Percentiles rank a stretch among this genome's conserved stretches.
These are phyloP conservation scores for Apotomis capreana DNA, from an alignment of 2,888 invertebrate genomes.

Conservation along the genomic window DNA sequence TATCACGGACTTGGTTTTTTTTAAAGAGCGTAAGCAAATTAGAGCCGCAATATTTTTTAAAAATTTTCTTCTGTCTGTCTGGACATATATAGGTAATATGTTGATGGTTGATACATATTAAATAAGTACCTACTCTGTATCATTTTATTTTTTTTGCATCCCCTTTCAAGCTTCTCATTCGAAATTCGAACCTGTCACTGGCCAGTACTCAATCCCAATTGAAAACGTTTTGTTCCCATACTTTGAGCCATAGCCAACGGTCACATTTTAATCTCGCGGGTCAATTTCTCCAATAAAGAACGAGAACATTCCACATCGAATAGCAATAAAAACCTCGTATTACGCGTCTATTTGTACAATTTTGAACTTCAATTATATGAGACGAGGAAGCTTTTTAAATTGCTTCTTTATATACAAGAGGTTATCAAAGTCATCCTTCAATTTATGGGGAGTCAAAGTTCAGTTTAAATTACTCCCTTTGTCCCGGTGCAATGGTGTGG, in stretches of 20 bases:
- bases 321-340: slow-evolving; percentile 6
- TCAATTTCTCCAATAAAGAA: slow-evolving; percentile 28
- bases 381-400: slow-evolving; percentile 7
- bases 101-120: no score
- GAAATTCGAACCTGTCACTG: neutral
- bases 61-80: no score
- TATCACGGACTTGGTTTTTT: no score
- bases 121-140: no score
- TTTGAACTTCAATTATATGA: slow-evolving; percentile 1
- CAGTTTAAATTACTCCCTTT: slow-evolving; percentile 37
- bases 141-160: no score
- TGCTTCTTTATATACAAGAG: neutral
- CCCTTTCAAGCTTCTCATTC: no score
- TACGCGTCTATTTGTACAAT: neutral
- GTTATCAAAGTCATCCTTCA: slow-evolving; percentile 29
- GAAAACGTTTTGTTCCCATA: slow-evolving; percentile 7
- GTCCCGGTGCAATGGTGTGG: slow-evolving; percentile 20
- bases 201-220: neutral
- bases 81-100: no score
- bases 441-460: slow-evolving; percentile 42
- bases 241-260: neutral
- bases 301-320: slow-evolving; percentile 18
- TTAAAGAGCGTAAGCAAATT: no score
- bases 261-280: slow-evolving; percentile 22
- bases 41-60: no score